Evolutionary conservation across 2,888 invertebrate species (phyloP).

Genomic region (Oxycera nigricornis): DNA sequence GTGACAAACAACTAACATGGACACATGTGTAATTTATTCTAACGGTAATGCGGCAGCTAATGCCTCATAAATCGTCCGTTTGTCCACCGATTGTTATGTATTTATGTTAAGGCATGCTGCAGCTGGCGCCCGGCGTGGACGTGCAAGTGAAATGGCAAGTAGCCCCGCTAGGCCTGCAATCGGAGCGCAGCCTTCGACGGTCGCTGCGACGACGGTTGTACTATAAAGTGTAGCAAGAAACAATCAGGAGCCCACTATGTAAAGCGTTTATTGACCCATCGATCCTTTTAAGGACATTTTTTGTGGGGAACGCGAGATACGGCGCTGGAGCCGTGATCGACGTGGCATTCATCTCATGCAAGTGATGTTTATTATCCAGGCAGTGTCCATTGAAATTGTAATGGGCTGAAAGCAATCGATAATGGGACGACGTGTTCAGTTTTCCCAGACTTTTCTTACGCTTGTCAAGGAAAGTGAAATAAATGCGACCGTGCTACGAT

Average conservation of each 20-base stretch:
- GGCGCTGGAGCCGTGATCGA: neutral
- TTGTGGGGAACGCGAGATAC: neutral
- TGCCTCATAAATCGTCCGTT: constrained; percentile 36
- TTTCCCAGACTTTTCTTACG: neutral
- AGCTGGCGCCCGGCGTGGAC: constrained; percentile 38
- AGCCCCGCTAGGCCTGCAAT: neutral
- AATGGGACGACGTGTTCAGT: neutral
- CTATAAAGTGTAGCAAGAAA: constrained; percentile 10
- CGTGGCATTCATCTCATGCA: constrained; percentile 23
- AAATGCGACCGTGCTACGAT: no score
- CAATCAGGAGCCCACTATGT: constrained; percentile 12
- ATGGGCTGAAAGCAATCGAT: neutral
- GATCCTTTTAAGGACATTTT: constrained; percentile 39
- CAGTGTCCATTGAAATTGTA: neutral
- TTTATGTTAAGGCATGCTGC: constrained; percentile 36
- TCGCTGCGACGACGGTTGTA: neutral
- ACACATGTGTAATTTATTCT: constrained; percentile 40
- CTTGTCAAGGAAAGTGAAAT: neutral
- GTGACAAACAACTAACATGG: constrained; percentile 33
- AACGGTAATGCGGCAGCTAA: constrained; percentile 40
- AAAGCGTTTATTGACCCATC: constrained; percentile 39
- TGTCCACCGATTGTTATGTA: constrained; percentile 25
- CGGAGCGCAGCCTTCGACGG: neutral
- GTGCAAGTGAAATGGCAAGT: constrained; percentile 33
- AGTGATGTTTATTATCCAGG: constrained; percentile 25